Conservation (phyloP, 1,140 invertebrate species). For the Lanistes nyassanus region DNA sequence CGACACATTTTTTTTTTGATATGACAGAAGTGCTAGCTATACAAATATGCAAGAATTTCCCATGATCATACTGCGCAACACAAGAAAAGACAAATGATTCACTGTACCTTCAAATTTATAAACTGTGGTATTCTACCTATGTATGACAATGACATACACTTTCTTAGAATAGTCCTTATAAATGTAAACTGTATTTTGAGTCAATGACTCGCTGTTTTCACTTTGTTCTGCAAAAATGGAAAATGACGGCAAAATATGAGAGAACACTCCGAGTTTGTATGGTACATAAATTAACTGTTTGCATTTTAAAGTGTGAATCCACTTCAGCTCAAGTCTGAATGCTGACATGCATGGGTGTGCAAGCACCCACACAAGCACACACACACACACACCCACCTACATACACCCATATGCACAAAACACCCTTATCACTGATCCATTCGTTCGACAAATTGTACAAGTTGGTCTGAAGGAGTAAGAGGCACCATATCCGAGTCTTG, state of each 20-base stretch:
- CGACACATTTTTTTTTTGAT: neutral
- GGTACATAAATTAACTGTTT: conserved; percentile 25
- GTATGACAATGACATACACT: neutral
- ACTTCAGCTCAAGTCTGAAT: neutral
- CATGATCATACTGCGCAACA: conserved; percentile 9
- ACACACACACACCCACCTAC: conserved; percentile 10
- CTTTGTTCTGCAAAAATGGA: conserved; percentile 32
- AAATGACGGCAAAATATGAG: conserved; percentile 25
- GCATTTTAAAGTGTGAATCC: conserved; percentile 8
- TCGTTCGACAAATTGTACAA: neutral
- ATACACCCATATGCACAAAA: neutral
- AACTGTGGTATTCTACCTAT: neutral
- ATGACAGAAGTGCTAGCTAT: conserved; percentile 17
- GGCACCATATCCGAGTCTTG: neutral
- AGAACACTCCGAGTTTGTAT: conserved; percentile 17
- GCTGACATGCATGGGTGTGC: neutral
- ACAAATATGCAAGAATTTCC: conserved; percentile 11
- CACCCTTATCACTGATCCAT: neutral
- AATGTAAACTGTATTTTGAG: neutral
- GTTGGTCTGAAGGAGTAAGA: conserved; percentile 1
- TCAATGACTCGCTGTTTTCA: neutral
- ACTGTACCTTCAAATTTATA: neutral
- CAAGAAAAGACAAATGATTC: conserved; percentile 1
- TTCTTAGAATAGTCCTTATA: neutral
- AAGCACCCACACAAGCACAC: neutral